Evolutionary conservation across 2,888 invertebrate genomes (phyloP).

Genomic region (Amorpha juglandis): DNA sequence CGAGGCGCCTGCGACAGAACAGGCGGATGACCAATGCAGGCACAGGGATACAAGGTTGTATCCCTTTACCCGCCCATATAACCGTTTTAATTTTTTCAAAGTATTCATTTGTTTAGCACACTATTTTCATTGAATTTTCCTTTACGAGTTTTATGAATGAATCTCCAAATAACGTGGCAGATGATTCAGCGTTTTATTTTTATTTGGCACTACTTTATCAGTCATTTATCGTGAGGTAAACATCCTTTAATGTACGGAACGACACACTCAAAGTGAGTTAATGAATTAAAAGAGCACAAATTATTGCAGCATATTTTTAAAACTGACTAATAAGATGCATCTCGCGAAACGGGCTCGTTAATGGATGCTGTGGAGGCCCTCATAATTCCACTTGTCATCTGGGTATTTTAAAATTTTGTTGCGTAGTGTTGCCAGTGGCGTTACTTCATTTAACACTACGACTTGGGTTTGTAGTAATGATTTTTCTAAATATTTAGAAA

Average conservation of each 20-base stretch:
- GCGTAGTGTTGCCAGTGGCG: constrained; percentile 1
- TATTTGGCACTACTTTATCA: neutral
- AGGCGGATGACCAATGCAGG: too few relatives aligned
- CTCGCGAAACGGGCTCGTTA: constrained; percentile 77
- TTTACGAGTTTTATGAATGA: neutral
- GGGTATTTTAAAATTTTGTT: constrained; percentile 45
- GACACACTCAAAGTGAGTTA: constrained; percentile 10
- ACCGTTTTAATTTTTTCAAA: too few relatives aligned
- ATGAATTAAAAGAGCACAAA: constrained; percentile 32
- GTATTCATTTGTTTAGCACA: neutral
- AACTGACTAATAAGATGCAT: constrained; percentile 69
- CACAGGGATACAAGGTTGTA: too few relatives aligned
- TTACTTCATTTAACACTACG: neutral
- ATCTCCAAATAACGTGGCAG: neutral
- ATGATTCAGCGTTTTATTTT: neutral
- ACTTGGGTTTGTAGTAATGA: neutral
- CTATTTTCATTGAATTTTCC: neutral
- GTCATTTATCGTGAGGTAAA: neutral
- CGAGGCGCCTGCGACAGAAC: too few relatives aligned
- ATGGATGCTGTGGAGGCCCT: constrained; percentile 59
- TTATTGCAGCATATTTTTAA: constrained; percentile 50
- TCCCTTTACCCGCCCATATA: too few relatives aligned
- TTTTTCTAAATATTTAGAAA: neutral
- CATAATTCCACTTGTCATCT: constrained; percentile 69
- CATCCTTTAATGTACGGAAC: neutral